phyloP scores from a whole-genome alignment of 2,113 vertebrate species.

The Cricetomys ansorgei region DNA sequence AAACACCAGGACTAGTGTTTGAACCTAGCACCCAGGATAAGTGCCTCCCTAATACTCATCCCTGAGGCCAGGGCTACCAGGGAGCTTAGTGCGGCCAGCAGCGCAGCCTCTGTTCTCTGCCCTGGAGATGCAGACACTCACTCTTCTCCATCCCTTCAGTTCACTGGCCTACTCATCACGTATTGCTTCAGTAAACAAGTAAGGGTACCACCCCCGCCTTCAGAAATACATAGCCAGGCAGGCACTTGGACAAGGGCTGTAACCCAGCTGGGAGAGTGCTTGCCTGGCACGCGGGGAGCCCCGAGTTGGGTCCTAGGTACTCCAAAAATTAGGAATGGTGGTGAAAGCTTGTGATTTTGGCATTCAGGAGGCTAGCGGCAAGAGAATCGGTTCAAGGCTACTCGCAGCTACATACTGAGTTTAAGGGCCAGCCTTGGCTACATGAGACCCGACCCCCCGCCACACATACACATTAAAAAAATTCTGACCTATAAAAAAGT shows the following conservation, averaged over 20 bases:
- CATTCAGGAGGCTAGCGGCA: background rate
- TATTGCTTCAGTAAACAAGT: background rate
- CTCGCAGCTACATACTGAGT: background rate
- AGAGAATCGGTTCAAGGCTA: background rate
- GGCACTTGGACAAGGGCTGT: background rate
- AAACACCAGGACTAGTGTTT: background rate
- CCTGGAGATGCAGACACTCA: background rate
- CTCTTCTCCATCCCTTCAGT: background rate
- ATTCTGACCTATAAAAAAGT: background rate
- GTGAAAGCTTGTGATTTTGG: background rate
- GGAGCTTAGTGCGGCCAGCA: no score
- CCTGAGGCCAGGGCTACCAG: rapidly evolving
- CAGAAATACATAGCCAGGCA: background rate
- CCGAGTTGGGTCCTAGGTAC: background rate
- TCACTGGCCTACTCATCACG: background rate
- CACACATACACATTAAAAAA: background rate
- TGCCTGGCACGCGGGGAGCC: background rate
- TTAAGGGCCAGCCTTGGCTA: background rate
- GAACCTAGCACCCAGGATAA: background rate
- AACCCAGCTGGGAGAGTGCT: background rate
- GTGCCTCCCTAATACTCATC: no score
- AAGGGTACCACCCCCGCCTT: background rate
- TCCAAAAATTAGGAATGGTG: background rate
- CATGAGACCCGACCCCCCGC: background rate
- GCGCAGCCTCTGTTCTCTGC: background rate